A percentile compares a stretch with the other conserved stretches of the same genome.
phyloP scores from a whole-genome alignment of 2,113 vertebrate species.

The Mus pahari region DNA sequence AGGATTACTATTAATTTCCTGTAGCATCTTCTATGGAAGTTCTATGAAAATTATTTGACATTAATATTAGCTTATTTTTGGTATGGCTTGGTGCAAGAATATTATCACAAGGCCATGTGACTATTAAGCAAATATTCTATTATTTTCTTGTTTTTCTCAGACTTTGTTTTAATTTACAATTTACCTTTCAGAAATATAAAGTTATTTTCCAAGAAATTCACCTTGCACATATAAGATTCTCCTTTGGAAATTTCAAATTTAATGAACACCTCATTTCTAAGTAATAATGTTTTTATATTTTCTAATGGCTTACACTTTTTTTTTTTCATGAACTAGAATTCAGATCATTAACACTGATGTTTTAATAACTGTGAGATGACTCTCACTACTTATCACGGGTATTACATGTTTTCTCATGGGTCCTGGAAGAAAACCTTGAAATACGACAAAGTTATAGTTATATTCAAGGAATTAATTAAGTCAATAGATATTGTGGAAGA shows the following conservation, averaged over 20 bases:
- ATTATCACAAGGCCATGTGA: not conserved
- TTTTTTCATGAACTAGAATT: not conserved
- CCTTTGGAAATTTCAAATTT: not conserved
- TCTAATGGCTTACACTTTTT: not conserved
- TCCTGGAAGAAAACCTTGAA: not conserved
- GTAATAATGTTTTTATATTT: not conserved
- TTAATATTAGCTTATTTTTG: not conserved
- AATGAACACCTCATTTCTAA: not conserved
- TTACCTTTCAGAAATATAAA: not conserved
- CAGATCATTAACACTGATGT: not conserved
- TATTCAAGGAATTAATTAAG: not conserved
- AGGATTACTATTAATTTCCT: not conserved
- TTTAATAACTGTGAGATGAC: not conserved
- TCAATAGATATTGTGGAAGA: not conserved
- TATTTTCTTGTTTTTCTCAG: not conserved
- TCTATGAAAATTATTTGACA: not conserved
- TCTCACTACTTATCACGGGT: not conserved
- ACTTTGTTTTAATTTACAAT: not conserved
- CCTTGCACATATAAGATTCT: not conserved
- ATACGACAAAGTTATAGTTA: not conserved
- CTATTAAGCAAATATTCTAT: not conserved
- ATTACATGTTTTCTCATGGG: not conserved
- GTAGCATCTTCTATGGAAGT: not conserved
- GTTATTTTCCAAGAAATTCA: not conserved
- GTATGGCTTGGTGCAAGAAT: not conserved